Percentiles rank a stretch among this genome's conserved stretches.
Evolutionary conservation across 2,113 vertebrate genomes (phyloP).

Genomic region (Herpailurus yagouaroundi): DNA sequence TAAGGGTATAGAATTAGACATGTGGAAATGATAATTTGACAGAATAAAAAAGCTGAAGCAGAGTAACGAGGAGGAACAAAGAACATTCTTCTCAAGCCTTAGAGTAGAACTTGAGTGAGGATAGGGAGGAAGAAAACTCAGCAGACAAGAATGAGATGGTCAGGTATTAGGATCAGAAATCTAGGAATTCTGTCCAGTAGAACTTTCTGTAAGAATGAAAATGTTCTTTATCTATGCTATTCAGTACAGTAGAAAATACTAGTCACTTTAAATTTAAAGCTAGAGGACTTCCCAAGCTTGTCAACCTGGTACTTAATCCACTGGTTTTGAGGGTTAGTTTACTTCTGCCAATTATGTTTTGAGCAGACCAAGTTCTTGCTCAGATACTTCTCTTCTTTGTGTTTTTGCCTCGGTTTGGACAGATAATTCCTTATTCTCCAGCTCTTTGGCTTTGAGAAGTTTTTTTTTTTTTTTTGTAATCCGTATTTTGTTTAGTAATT

Average conservation of each 20-base stretch:
- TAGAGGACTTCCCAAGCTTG: background rate
- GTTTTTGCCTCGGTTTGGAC: background rate
- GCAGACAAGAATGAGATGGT: background rate
- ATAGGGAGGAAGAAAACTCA: background rate
- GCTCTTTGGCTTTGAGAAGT: background rate
- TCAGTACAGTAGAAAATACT: background rate
- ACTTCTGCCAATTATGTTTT: background rate
- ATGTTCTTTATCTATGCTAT: background rate
- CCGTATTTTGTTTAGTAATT: background rate
- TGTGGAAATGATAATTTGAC: background rate
- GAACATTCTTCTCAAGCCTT: background rate
- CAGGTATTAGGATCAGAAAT: background rate
- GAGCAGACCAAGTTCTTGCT: background rate
- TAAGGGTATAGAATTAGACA: background rate
- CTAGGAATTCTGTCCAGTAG: background rate
- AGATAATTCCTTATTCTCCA: background rate
- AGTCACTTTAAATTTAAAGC: background rate
- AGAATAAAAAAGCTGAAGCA: background rate
- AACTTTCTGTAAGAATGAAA: background rate
- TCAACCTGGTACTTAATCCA: background rate
- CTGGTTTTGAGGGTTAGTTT: background rate
- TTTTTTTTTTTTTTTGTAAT: background rate
- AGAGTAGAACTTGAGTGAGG: background rate
- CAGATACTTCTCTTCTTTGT: background rate
- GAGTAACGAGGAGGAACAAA: background rate